Base-by-base conservation (phyloP, 2,113 vertebrate species). In the Atrichornis clamosus region DNA sequence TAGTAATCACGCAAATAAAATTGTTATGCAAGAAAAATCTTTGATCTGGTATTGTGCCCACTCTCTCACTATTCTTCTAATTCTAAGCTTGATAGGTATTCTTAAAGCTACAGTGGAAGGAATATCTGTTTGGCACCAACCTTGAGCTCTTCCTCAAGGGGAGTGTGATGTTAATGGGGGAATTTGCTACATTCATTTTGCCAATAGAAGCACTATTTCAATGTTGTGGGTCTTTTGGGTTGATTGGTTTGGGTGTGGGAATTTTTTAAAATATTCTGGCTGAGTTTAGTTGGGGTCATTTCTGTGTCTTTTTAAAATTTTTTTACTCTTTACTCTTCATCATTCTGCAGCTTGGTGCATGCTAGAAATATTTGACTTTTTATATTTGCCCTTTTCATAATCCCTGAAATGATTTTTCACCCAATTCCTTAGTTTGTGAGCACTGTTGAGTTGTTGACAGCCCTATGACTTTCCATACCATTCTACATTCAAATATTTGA, bases 401-500 rank as follows among this genome's bases (percentile, higher is more conserved):
- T 42, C 20, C n/a, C 11, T 67, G 53, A 64, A 58, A 58, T 17
- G 1, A 56, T 6, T 65, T 69, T 82, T 65, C 18, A 49, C 7
- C 3, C 15, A 73, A 2, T 49, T 78, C 16, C 6, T 79, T 41
- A 44, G 1, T 75, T 30, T 87, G 21, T 84, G 52, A 86, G 21
- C 27, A 24, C 16, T 32, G 2, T 18, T 23, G 8, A 52, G 1
- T 23, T 53, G 2, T 14, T 70, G 28, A 37, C 19, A 65, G 20
- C 11, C 11, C n/a, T 70, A 26, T 41, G 15, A 47, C 42, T 72
- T 78, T 17, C 12, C 3, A 24, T 24, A 47, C 35, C 20, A 65
- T 63, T 9, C 21, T 46, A 4, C 0, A 0, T 3, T 41, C 23
- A 47, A n/a, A 46, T 53, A 13, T 28, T 65, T 70, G 55, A 91